Evolutionary conservation across 2,113 vertebrate genomes (phyloP).

Genomic region (Thamnaconus septentrionalis): DNA sequence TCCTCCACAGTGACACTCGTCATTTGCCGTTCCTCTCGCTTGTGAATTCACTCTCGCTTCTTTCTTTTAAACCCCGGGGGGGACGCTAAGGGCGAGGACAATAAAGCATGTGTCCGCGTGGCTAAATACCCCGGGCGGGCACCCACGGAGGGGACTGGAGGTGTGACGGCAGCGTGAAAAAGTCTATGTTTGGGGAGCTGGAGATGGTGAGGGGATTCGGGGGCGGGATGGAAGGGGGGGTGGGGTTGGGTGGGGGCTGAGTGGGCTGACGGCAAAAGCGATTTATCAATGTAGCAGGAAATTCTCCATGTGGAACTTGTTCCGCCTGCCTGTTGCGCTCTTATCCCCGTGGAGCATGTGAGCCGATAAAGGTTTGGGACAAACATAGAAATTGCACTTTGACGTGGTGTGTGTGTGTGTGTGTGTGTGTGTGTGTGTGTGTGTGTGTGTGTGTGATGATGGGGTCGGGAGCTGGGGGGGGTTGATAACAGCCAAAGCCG

Average conservation of each 20-base stretch:
- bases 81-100: conserved; percentile 9
- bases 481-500: conserved; percentile 18
- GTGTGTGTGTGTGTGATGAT: too few relatives aligned
- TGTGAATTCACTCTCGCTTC: conserved; percentile 15
- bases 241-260: conserved; percentile 24
- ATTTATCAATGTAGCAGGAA: conserved; percentile 11
- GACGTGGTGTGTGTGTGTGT: not conserved
- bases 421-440: too few relatives aligned
- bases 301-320: conserved; percentile 41
- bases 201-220: too few relatives aligned
- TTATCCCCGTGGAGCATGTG: conserved; percentile 31
- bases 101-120: conserved; percentile 14
- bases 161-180: conserved; percentile 20
- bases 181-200: not conserved
- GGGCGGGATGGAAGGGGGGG: not conserved
- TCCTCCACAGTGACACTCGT: conserved; percentile 3
- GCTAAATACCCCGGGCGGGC: conserved; percentile 25
- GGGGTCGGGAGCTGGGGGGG: not conserved
- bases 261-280: not conserved
- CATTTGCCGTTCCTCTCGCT: conserved; percentile 8
- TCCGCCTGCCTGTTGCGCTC: conserved; percentile 6
- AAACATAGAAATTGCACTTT: conserved; percentile 35
- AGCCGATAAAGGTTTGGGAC: conserved; percentile 39
- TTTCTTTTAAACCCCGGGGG: conserved; percentile 25
- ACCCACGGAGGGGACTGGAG: not conserved